Evolutionary conservation across 2,888 invertebrate species (phyloP), one percentile per base, ranked within the genome.

Genomic region (Hydriomena furcata): DNA sequence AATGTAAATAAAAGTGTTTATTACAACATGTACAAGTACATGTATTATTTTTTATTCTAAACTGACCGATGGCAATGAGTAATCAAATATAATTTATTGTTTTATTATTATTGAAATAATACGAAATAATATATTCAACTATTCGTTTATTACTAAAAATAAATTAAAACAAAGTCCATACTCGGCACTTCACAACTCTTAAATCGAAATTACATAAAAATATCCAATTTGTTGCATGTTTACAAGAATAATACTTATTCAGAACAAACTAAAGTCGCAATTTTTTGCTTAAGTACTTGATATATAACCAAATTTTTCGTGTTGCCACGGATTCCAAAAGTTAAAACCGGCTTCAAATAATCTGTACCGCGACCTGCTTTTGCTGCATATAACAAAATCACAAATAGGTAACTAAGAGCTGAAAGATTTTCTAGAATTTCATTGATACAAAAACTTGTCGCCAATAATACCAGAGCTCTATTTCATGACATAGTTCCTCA

Each of bases 71-170:
- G 25, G 1, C 10, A 10, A 11, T 10, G 25, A 30, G 1, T 12
- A 10, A 12, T 13, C 7, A 24, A n/a, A 27, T n/a, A 27, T 8
- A n/a, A 6, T 25, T n/a, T n/a, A 7, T 7, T 7, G n/a, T 2
- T 25, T 1, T 2, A n/a, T 7, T 7, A 13, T 5, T 30, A 7
- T 37, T 38, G n/a, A 48, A 49, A 42, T 37, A 36, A 49, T 58
- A 58, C 56, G 31, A 13, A 45, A 20, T 17, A 3, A 0, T 13
- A 24, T 44, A 50, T 37, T 52, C 56, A 71, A 68, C 56, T 59
- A 60, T 53, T 60, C 24, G 41, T 71, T 58, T 71, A 69, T 63
- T 65, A 64, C 58, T 61, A 65, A 60, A 36, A 61, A 69, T 71
- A 69, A 69, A 71, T 65, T 56, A 60, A 47, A 46, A 52, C 41